Evolutionary conservation across 2,113 vertebrate genomes (phyloP).

Genomic region (Tragelaphus scriptus): DNA sequence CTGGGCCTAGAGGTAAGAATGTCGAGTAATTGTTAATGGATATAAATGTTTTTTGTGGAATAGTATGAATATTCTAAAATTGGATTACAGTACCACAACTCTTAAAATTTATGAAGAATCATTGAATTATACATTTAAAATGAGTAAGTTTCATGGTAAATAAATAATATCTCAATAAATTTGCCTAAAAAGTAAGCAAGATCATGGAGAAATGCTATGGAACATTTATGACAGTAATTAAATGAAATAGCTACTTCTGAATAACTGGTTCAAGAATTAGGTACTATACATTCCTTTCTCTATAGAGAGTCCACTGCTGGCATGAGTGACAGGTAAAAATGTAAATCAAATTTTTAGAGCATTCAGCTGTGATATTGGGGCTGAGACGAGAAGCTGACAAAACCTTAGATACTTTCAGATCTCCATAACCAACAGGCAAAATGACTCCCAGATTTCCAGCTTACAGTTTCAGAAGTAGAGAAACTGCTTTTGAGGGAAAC

Average conservation of each 20-base stretch:
- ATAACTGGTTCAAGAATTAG: neutral
- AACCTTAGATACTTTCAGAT: neutral
- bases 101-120: neutral
- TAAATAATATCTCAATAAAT: neutral
- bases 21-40: neutral
- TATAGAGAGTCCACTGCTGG: neutral
- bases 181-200: neutral
- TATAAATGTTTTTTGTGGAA: neutral
- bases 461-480: neutral
- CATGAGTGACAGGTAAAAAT: neutral
- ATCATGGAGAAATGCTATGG: neutral
- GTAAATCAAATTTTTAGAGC: neutral
- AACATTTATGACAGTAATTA: neutral
- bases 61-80: neutral
- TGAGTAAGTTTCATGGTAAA: neutral
- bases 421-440: neutral
- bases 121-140: neutral
- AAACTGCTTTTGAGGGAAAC: neutral
- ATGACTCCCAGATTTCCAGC: neutral
- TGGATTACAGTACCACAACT: neutral
- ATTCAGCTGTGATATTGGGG: too few species aligned
- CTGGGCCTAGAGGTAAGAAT: neutral
- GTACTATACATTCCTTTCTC: neutral
- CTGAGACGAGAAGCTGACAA: neutral
- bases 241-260: neutral